Base-by-base conservation (phyloP, 2,113 vertebrate genomes). In the Fulica atra region DNA sequence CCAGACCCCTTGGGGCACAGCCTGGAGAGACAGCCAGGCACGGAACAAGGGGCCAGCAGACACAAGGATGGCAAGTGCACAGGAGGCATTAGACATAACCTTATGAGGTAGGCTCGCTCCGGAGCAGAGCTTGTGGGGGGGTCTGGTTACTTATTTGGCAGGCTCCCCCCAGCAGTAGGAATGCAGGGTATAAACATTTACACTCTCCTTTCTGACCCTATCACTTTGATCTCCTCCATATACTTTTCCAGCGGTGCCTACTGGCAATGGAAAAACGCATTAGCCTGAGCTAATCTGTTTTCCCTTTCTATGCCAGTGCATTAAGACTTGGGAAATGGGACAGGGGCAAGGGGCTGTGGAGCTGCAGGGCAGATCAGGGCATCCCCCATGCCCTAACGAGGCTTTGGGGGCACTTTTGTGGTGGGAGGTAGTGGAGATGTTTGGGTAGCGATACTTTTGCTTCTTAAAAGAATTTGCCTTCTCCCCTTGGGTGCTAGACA, bases 201-300 rank as follows among this genome's bases (percentile, higher is more conserved):
- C 29, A 26, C 46, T 93, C 69, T 96, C 89, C 89, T 95, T 94
- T 94, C 85, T 96, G 95, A 84, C 42, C 81, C 86, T 46, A 36
- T 95, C 20, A 1, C 95, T 97, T 96, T 97, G 92, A 97, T 95
- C 88, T 96, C 86, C 68, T 93, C 89, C 80, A 14, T 31, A 90
- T 16, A 46, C 81, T 97, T 95, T 97, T 76, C 89, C 92, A 97
- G 88, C 68, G 36, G 12, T 95, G 94, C 94, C 93, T 82, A 79
- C 83, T 61, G 86, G 96, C 91, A 38, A 88, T 92, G 96, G 96
- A 97, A 96, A 97, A 97, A 95, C 48, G 68, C 96, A 95, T 94
- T 85, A 96, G 88, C 87, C 94, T 28, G 72, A 90, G 81, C 89
- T 86, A 88, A 95, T 96, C 86, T 91, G 86, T 92, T 98, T 98